A percentile compares a stretch with the other conserved stretches of the same genome.
Evolutionary conservation across 2,888 invertebrate species (phyloP).

Genomic region (Adineta ricciae): DNA sequence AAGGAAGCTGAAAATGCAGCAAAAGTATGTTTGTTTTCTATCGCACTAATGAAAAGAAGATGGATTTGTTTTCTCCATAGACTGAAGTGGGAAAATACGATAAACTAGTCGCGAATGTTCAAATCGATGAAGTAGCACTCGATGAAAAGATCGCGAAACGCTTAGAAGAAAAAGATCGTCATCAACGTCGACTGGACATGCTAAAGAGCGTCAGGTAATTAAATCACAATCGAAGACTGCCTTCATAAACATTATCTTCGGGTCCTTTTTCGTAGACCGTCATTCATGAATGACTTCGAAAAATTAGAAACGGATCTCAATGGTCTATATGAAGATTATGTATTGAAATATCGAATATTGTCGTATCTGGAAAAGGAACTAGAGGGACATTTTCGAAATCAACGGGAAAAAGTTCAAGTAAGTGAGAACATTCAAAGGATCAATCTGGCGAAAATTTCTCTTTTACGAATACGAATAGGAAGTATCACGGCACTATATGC

Average conservation of each 20-base stretch:
- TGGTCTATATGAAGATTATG: slow-evolving; percentile 72
- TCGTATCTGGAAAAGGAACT: slow-evolving; percentile 76
- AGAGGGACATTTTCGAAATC: slow-evolving; percentile 66
- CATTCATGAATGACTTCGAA: slow-evolving; percentile 88
- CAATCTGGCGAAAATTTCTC: background rate
- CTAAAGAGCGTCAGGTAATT: slow-evolving; percentile 77
- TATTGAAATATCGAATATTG: slow-evolving; percentile 73
- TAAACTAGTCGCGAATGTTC: slow-evolving; percentile 67
- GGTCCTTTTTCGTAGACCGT: slow-evolving; percentile 60
- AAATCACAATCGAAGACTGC: background rate
- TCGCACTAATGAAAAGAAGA: too few relatives aligned
- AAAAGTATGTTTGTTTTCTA: slow-evolving; percentile 42
- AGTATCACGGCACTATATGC: slow-evolving; percentile 14
- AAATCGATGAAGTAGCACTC: slow-evolving; percentile 74
- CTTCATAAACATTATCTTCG: background rate
- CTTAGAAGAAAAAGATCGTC: slow-evolving; percentile 75
- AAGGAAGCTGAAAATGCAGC: slow-evolving; percentile 64
- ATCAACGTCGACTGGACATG: slow-evolving; percentile 80
- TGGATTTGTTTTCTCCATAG: too few relatives aligned
- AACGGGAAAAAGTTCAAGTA: slow-evolving; percentile 67
- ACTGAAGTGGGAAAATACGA: slow-evolving; percentile 56
- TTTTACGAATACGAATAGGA: background rate
- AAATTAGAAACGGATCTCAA: slow-evolving; percentile 73
- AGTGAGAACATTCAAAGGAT: slow-evolving; percentile 13
- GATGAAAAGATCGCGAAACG: slow-evolving; percentile 84